Base-by-base conservation (phyloP, 2,888 invertebrate genomes). In the Drosophila nigricruria region DNA sequence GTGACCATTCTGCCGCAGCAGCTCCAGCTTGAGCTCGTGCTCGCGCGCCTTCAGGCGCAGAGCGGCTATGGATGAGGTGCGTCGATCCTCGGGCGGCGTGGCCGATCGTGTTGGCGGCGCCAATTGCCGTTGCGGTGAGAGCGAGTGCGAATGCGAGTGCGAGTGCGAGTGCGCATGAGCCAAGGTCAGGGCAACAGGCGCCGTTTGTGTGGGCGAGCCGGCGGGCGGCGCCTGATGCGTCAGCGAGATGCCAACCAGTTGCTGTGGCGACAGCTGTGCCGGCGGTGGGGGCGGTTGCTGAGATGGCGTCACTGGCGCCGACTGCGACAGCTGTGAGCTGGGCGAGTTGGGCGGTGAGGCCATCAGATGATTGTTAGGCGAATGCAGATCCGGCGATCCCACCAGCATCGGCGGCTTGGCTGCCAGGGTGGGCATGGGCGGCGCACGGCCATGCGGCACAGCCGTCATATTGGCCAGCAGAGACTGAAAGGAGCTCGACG, bases 41-140 rank as follows among this genome's bases (percentile, higher is more conserved):
- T 98, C 98, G 58, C 98, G 94, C 1, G 98, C 98, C 82, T 97
- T 97, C 86, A 97, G 94, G 78, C 98, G 94, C 42, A 98, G 93
- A 0, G 97, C 96, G 0, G 97, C 97, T 83, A 98, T 98, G 89
- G 97, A 97, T 34, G 97, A 97, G 83, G 96, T 96, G 83, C 97
- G 94, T 77, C 97, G 94, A 92, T 97, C 97, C 64, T 97, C 96
- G 77, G 97, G 97, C 30, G 95, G 96, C 0, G 94, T 91, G 27
- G 85, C 74, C 1, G 90, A 70, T 40, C 91, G 85, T 5, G 82
- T 56, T 93, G 62, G 93, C 88, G 66, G 92, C 81, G 47, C 94
- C 93, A 34, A 94, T 94, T 81, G 90, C 93, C 92, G 82, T 16
- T 84, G 80, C 23, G 79, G 92, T n/a, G 52, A 52, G 23, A 20